phyloP scores from a whole-genome alignment of 2,113 vertebrate species.

The Ctenomys sociabilis region DNA sequence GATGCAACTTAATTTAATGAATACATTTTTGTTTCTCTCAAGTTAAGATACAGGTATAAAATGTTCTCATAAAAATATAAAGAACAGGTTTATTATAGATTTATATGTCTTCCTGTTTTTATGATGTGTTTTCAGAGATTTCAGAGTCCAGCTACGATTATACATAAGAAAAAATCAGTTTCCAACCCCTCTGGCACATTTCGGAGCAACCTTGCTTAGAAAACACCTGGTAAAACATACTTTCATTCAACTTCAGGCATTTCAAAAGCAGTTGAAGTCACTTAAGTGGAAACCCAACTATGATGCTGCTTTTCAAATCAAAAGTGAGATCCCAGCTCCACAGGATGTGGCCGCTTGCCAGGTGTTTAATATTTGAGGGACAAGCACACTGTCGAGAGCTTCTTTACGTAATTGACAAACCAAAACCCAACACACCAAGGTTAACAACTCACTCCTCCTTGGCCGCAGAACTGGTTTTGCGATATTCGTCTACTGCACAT shows the following conservation, averaged over 20 bases:
- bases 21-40: constrained; percentile 73
- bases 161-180: constrained; percentile 79
- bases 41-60: constrained; percentile 74
- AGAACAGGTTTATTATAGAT: constrained; percentile 80
- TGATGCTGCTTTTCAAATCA: constrained; percentile 88
- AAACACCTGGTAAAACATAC: constrained; percentile 84
- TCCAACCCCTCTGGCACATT: constrained; percentile 76
- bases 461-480: constrained; percentile 79
- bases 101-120: constrained; percentile 82
- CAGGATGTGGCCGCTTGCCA: constrained; percentile 85
- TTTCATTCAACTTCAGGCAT: constrained; percentile 75
- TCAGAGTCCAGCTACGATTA: constrained; percentile 75
- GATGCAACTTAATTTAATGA: constrained; percentile 67
- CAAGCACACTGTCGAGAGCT: constrained; percentile 81
- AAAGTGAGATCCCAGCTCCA: constrained; percentile 78
- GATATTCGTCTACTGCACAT: constrained; percentile 73
- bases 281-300: constrained; percentile 82
- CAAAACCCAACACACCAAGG: constrained; percentile 82
- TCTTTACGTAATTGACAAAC: constrained; percentile 86
- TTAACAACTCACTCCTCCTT: constrained; percentile 82
- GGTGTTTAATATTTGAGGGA: constrained; percentile 83
- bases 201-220: constrained; percentile 77
- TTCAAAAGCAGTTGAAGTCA: constrained; percentile 72
- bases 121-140: constrained; percentile 81
- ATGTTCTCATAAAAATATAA: constrained; percentile 78